Conservation (phyloP, 2,113 vertebrate species). For the Jaculus jaculus region DNA sequence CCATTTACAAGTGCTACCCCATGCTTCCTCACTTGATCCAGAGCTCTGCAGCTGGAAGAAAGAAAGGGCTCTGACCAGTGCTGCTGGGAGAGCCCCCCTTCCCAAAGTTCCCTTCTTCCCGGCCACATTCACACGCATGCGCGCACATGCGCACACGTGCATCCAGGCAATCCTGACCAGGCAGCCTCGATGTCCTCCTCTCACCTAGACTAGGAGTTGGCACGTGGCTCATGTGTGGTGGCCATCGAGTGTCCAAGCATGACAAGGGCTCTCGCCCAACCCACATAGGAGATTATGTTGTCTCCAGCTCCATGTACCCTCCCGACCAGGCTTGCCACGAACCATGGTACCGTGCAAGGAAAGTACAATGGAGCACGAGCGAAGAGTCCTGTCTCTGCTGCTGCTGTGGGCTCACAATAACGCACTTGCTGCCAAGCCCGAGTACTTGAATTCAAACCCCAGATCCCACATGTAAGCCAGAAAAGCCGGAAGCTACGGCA, state of each 20-base stretch:
- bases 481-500: too few relatives aligned
- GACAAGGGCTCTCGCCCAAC: background rate
- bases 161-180: background rate
- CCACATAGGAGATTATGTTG: background rate
- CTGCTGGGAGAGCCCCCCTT: background rate
- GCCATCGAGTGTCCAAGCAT: background rate
- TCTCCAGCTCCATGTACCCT: too few relatives aligned
- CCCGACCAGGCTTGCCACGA: background rate
- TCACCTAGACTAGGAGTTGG: background rate
- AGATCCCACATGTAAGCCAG: too few relatives aligned
- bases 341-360: background rate
- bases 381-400: background rate
- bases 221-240: background rate
- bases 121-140: background rate
- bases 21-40: background rate
- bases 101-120: background rate
- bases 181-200: background rate
- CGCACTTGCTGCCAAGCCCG: background rate
- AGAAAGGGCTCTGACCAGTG: background rate
- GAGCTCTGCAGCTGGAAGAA: background rate
- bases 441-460: too few relatives aligned
- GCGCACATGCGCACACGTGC: background rate
- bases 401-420: background rate
- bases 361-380: background rate
- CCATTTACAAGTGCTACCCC: background rate